These are phyloP conservation scores for Naso thynnoides DNA, from an alignment of 2,797 vertebrate genomes.

Conservation along the genomic window DNA sequence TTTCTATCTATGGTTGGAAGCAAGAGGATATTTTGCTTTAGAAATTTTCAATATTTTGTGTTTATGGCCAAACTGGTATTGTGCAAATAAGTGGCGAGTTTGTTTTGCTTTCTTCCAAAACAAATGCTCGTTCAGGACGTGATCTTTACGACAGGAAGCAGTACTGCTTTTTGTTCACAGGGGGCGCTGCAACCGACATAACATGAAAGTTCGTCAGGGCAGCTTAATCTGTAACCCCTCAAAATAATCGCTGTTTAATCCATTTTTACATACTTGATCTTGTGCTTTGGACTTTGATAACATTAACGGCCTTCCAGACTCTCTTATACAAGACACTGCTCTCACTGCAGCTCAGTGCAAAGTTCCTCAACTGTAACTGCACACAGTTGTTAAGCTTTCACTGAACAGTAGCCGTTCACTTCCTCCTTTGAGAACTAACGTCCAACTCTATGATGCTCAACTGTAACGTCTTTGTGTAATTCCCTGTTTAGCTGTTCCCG, in stretches of 20 bases:
- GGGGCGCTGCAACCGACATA: too few relatives aligned
- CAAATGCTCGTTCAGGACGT: too few relatives aligned
- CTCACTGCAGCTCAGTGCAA: not conserved
- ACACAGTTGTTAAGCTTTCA: not conserved
- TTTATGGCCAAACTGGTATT: too few relatives aligned
- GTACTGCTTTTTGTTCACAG: too few relatives aligned
- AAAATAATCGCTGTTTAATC: not conserved
- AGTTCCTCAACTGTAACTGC: not conserved
- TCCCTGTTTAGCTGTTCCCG: conserved; percentile 90
- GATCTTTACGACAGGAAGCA: too few relatives aligned
- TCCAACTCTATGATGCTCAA: conserved; percentile 8
- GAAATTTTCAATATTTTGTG: too few relatives aligned
- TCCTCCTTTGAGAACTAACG: not conserved
- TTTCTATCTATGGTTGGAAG: too few relatives aligned
- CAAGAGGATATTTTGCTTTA: too few relatives aligned
- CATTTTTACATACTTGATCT: not conserved
- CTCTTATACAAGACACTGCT: not conserved
- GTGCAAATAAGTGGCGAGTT: too few relatives aligned
- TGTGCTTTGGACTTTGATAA: not conserved
- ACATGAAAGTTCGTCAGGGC: too few relatives aligned
- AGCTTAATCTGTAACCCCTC: too few relatives aligned
- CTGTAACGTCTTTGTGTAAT: conserved; percentile 24
- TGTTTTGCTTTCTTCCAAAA: too few relatives aligned
- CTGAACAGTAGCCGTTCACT: not conserved
- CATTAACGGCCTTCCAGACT: not conserved